Percentiles rank a stretch among this genome's conserved stretches.
These are phyloP conservation scores for Sympetrum striolatum DNA, from an alignment of 2,888 invertebrate species.

Conservation along the genomic window DNA sequence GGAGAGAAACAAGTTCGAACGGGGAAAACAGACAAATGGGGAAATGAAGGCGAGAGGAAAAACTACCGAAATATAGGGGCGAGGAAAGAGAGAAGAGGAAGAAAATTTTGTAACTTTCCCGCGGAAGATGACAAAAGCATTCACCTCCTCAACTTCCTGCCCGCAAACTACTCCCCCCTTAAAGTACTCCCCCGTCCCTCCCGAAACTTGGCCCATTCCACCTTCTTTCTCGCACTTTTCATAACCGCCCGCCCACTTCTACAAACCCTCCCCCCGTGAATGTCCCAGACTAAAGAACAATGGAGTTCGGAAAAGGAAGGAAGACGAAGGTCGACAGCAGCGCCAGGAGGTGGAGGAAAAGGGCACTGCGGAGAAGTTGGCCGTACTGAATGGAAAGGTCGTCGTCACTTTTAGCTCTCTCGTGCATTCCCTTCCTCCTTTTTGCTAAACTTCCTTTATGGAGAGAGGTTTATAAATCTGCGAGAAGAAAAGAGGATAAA, in stretches of 20 bases:
- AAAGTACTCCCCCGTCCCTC: neutral
- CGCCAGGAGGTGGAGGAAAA: slow-evolving; percentile 36
- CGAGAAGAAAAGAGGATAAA: neutral
- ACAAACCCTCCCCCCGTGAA: neutral
- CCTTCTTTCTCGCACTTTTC: neutral
- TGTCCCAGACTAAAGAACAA: slow-evolving; percentile 8
- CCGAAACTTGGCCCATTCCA: neutral
- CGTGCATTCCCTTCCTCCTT: neutral
- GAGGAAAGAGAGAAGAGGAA: neutral
- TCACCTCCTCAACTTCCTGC: slow-evolving; percentile 40
- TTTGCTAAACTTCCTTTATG: neutral
- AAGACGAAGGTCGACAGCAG: slow-evolving; percentile 43
- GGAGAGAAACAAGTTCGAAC: neutral
- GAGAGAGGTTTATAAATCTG: slow-evolving; percentile 7
- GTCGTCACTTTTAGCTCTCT: slow-evolving; percentile 34
- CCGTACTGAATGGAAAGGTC: slow-evolving; percentile 39
- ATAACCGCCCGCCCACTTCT: neutral
- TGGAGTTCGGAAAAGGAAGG: slow-evolving; percentile 41
- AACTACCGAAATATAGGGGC: neutral
- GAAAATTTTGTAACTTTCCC: slow-evolving; percentile 40
- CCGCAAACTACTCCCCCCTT: slow-evolving; percentile 17
- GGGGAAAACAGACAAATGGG: neutral
- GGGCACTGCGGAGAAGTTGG: slow-evolving; percentile 40
- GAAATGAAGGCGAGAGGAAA: neutral
- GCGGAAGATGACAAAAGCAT: slow-evolving; percentile 41